phyloP scores from a whole-genome alignment of 92 coral and sea anemone genomes.

The Metridium senile region DNA sequence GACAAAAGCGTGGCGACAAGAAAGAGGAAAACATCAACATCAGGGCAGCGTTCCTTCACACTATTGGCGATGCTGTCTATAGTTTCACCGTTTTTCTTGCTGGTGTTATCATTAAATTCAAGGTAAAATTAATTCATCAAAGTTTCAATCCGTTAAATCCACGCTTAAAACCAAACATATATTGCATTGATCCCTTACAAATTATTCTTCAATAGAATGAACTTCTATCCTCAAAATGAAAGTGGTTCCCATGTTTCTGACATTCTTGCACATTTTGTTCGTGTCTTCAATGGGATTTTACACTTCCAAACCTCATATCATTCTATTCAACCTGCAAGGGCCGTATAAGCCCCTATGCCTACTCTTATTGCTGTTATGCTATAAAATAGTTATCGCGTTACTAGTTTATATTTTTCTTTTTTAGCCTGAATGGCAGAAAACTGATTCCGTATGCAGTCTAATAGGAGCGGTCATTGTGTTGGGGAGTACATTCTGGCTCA shows the following conservation, averaged over 20 bases:
- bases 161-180: too few relatives aligned
- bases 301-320: too few relatives aligned
- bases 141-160: not conserved
- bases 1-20: slow-evolving; percentile 12
- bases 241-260: too few relatives aligned
- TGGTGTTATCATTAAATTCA: slow-evolving; percentile 69
- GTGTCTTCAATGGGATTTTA: too few relatives aligned
- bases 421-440: slow-evolving; percentile 76
- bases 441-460: slow-evolving; percentile 61
- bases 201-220: too few relatives aligned
- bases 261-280: too few relatives aligned
- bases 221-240: too few relatives aligned
- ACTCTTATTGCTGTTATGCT: too few relatives aligned
- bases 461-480: slow-evolving; percentile 61
- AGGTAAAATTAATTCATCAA: slow-evolving; percentile 30
- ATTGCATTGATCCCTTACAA: too few relatives aligned
- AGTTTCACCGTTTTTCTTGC: slow-evolving; percentile 76
- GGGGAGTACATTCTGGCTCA: slow-evolving; percentile 42
- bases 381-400: too few relatives aligned
- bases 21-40: slow-evolving; percentile 63
- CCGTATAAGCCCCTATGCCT: too few relatives aligned
- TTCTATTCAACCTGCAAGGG: too few relatives aligned
- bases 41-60: slow-evolving; percentile 80
- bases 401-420: not conserved
- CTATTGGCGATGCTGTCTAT: slow-evolving; percentile 78